A percentile compares a stretch with the other conserved stretches of the same genome.
phyloP scores from a whole-genome alignment of 2,888 invertebrate genomes.

The Trimorus sp. region DNA sequence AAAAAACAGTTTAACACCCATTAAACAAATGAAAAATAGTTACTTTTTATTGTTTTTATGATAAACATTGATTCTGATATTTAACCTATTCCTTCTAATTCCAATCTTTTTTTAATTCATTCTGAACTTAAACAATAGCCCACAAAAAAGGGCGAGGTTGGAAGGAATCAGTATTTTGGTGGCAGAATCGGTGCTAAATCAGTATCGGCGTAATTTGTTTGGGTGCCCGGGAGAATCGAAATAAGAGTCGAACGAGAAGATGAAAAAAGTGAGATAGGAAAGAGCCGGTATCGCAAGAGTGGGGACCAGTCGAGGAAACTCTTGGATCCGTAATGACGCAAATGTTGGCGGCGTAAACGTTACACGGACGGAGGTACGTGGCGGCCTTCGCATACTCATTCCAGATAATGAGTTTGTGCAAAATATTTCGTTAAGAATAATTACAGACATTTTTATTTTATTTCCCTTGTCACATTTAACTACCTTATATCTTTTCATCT shows the following conservation, averaged over 20 bases:
- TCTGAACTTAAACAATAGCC: no score
- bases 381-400: constrained; percentile 67
- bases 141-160: no score
- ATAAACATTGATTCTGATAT: no score
- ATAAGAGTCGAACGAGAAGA: constrained; percentile 44
- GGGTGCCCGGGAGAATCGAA: constrained; percentile 38
- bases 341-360: constrained; percentile 62
- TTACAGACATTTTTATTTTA: no score
- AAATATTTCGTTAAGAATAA: constrained; percentile 56
- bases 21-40: no score
- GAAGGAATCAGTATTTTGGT: constrained; percentile 12
- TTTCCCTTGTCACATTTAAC: no score
- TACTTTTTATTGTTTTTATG: no score
- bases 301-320: constrained; percentile 66
- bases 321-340: constrained; percentile 69
- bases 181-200: constrained; percentile 41
- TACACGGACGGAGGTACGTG: constrained; percentile 52
- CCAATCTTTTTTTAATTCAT: no score
- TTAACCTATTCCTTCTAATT: no score
- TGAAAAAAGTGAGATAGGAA: constrained; percentile 57
- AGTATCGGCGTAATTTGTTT: constrained; percentile 52
- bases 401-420: constrained; percentile 64
- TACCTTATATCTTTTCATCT: no score
- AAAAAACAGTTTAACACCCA: no score
- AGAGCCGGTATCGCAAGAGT: constrained; percentile 57